phyloP scores from a whole-genome alignment of 2,797 vertebrate species.

The Tokudaia tokunoshimensis region DNA sequence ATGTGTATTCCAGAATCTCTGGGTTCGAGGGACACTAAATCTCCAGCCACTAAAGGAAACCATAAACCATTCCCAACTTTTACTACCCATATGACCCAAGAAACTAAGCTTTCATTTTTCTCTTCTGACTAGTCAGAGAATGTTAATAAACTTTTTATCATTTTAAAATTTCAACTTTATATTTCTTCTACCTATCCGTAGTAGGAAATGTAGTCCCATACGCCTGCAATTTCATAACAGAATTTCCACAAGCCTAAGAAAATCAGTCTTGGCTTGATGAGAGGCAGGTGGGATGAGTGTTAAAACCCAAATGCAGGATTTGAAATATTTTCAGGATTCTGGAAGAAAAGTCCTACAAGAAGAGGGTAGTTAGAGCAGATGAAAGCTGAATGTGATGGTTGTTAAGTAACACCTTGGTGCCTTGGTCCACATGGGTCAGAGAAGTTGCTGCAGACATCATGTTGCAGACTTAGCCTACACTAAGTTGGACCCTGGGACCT shows the following conservation, averaged over 20 bases:
- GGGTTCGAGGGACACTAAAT: neutral
- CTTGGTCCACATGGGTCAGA: neutral
- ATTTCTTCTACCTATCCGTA: neutral
- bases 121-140: neutral
- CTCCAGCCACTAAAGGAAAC: neutral
- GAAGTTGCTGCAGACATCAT: neutral
- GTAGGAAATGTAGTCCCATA: neutral
- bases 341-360: neutral
- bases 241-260: slow-evolving; percentile 13
- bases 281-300: slow-evolving; percentile 45
- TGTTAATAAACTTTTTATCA: neutral
- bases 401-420: neutral
- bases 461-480: neutral
- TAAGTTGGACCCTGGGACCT: neutral
- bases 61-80: neutral
- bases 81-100: neutral
- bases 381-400: neutral
- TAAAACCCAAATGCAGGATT: slow-evolving; percentile 41
- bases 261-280: slow-evolving; percentile 50
- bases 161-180: neutral
- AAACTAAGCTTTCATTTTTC: neutral
- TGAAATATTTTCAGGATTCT: slow-evolving; percentile 64
- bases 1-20: neutral
- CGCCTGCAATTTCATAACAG: neutral
- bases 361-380: neutral